Evolutionary conservation across 2,888 invertebrate genomes (phyloP), one percentile per base, ranked within the genome.

Genomic region (Agrilus cyanescens): DNA sequence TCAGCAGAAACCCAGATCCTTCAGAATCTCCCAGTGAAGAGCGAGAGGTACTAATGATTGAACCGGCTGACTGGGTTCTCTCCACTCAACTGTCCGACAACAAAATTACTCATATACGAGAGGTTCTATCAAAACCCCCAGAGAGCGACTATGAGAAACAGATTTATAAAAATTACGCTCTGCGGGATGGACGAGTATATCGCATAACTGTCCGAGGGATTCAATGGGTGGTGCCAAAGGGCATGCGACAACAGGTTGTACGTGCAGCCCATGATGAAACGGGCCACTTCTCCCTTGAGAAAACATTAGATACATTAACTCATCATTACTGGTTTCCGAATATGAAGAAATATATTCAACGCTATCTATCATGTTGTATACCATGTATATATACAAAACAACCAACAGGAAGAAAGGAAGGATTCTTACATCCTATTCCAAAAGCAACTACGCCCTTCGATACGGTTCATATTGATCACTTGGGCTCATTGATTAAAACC

Each of bases 321-420:
- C 18, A 18, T 5, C 18, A 18, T 18, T 61, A 58, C 49, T 61
- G 58, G 56, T 60, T 62, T 47, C 54, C 57, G 4, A 52, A 53
- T 15, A 51, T 58, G 47, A 51, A 45, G 14, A 43, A 50, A 15
- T 49, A 54, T 37, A 46, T 50, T 7, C 52, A 49, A 44, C 38
- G 41, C 16, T 53, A 56, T 40, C 50, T 59, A 25, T n/a, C 15
- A 8, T 56, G 53, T 40, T 59, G 56, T 46, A 35, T 59, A 16
- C 53, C 53, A 43, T 59, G 57, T 44, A 49, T 58, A 8, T 47
- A 45, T 13, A 53, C 38, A 34, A 48, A 48, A 7, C 43, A 47
- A 3, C 32, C 25, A 3, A 43, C 32, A 32, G 54, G 55, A 33
- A 51, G 54, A 35, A 41, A 42, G 10, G 55, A 56, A 41, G 54